Conservation (phyloP, 2,113 vertebrate genomes). For the zebrafish (Danio rerio) region DNA sequence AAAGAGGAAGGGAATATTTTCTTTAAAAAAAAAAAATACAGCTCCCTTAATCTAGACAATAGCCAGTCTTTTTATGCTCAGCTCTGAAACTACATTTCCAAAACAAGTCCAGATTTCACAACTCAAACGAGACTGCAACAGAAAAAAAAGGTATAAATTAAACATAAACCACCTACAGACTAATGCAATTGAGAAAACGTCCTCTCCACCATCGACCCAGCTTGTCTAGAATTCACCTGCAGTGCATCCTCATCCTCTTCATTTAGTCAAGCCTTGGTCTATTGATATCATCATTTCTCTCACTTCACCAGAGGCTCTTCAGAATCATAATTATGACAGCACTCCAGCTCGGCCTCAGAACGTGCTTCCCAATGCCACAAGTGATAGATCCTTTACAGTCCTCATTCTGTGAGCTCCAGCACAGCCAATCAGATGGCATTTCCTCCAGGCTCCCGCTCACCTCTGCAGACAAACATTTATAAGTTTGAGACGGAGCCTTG, state of each 20-base stretch:
- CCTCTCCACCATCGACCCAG: slow-evolving; percentile 12
- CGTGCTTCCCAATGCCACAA: slow-evolving; percentile 21
- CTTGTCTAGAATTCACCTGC: slow-evolving; percentile 39
- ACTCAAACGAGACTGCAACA: neutral
- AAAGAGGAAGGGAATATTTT: too few species aligned
- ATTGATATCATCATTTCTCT: slow-evolving; percentile 50
- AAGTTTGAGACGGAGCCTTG: slow-evolving; percentile 27
- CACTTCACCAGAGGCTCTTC: slow-evolving; percentile 39
- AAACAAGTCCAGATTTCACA: neutral
- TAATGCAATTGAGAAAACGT: slow-evolving; percentile 26
- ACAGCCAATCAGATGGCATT: slow-evolving; percentile 23
- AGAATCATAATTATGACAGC: slow-evolving; percentile 46
- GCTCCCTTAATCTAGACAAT: too few species aligned
- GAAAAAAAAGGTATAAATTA: neutral
- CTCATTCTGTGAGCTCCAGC: neutral
- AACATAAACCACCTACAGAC: slow-evolving; percentile 20
- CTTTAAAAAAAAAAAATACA: too few species aligned
- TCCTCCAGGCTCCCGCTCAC: slow-evolving; percentile 28
- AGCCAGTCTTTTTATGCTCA: neutral
- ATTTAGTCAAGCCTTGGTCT: slow-evolving; percentile 43
- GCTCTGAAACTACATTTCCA: neutral
- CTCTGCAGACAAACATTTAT: slow-evolving; percentile 48
- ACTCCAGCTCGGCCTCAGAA: slow-evolving; percentile 17
- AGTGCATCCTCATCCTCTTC: slow-evolving; percentile 41
- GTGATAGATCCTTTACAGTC: slow-evolving; percentile 38